These are phyloP conservation scores for Nothoprocta pentlandii DNA, from an alignment of 2,113 vertebrate species.

Conservation along the genomic window DNA sequence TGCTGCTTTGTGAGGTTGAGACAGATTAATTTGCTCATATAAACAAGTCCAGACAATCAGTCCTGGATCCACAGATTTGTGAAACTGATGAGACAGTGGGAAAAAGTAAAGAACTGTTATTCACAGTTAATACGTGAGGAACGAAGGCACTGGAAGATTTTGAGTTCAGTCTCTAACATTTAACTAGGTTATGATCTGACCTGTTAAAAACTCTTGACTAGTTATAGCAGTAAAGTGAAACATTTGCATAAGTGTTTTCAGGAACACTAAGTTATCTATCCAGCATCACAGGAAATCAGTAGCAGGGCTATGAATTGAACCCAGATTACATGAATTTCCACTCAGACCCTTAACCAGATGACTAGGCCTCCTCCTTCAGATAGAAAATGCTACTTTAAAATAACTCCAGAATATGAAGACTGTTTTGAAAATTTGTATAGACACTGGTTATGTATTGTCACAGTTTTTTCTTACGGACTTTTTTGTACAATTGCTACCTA, in stretches of 20 bases:
- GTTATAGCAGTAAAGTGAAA: background rate
- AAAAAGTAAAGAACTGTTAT: background rate
- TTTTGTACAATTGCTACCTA: background rate
- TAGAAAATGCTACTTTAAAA: background rate
- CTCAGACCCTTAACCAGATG: background rate
- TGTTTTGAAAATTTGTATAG: background rate
- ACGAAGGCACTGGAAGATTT: background rate
- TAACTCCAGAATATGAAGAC: background rate
- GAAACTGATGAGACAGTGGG: fast-evolving
- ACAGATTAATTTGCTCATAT: fast-evolving
- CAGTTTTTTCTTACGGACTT: fast-evolving
- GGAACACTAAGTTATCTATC: background rate
- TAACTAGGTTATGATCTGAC: background rate
- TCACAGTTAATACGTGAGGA: background rate
- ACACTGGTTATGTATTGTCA: background rate
- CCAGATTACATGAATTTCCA: background rate
- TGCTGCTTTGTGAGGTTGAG: background rate
- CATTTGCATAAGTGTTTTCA: background rate
- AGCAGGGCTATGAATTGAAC: background rate
- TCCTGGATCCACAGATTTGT: too few species aligned
- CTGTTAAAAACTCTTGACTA: background rate
- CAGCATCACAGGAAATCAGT: fast-evolving
- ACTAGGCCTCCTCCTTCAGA: background rate
- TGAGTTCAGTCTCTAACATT: background rate
- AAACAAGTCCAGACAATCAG: background rate